phyloP scores from a whole-genome alignment of 2,888 invertebrate genomes.

The Barypeithes pellucidus region DNA sequence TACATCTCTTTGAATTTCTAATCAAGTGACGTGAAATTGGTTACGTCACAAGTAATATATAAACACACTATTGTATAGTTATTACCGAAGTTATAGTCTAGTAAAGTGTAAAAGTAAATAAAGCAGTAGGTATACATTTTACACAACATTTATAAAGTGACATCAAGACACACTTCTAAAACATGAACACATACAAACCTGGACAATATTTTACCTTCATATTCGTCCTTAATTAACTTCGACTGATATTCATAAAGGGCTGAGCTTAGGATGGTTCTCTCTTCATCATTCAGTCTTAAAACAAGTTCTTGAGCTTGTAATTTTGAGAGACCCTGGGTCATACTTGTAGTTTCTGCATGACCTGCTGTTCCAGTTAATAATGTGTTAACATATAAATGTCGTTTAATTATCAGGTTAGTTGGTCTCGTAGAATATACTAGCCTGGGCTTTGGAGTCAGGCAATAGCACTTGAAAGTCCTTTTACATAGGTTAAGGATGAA shows the following conservation, averaged over 20 bases:
- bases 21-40: no score
- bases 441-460: slow-evolving; percentile 17
- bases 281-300: slow-evolving; percentile 81
- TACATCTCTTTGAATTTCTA: no score
- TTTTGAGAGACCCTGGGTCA: slow-evolving; percentile 72
- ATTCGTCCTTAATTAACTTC: slow-evolving; percentile 82
- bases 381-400: slow-evolving; percentile 60
- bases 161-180: slow-evolving; percentile 36
- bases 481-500: slow-evolving; percentile 39
- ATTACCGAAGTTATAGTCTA: neutral
- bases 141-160: slow-evolving; percentile 10
- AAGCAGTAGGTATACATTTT: neutral
- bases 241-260: slow-evolving; percentile 85
- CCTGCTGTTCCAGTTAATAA: slow-evolving; percentile 65
- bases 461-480: slow-evolving; percentile 38
- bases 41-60: no score
- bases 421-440: slow-evolving; percentile 19
- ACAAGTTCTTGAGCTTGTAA: slow-evolving; percentile 84
- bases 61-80: no score
- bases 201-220: slow-evolving; percentile 77
- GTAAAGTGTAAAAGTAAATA: slow-evolving; percentile 12
- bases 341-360: slow-evolving; percentile 68
- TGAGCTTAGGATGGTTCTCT: slow-evolving; percentile 78
- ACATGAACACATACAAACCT: slow-evolving; percentile 34
- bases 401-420: slow-evolving; percentile 27